Conservation (phyloP, 2,888 invertebrate species). For the Drosophila ezoana region DNA sequence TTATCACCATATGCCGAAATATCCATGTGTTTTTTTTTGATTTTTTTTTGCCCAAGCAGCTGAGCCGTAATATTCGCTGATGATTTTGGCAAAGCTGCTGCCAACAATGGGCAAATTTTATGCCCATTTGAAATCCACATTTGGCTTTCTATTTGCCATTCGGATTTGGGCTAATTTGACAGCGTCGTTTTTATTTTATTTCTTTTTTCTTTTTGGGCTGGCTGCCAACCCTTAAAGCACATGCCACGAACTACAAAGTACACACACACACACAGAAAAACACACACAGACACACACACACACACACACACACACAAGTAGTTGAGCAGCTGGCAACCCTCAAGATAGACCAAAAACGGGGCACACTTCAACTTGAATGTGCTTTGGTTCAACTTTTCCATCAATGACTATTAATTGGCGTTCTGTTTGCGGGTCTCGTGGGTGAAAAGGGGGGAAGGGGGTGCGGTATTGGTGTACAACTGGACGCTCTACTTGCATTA, state of each 20-base stretch:
- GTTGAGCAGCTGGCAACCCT: conserved; percentile 58
- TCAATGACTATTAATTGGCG: conserved; percentile 77
- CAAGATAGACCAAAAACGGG: conserved; percentile 36
- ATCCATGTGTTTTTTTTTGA: not conserved
- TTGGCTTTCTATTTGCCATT: conserved; percentile 50
- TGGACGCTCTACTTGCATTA: conserved; percentile 65
- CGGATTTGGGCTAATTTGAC: conserved; percentile 68
- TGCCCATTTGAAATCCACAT: conserved; percentile 55
- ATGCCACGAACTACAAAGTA: conserved; percentile 8
- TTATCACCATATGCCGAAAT: conserved; percentile 5
- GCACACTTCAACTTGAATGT: conserved; percentile 61
- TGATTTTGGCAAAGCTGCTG: conserved; percentile 6
- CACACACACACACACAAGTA: not conserved
- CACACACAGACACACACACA: conserved; percentile 4
- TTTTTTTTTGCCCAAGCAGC: not conserved
- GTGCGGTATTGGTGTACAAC: not conserved
- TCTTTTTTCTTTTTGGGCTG: conserved; percentile 24
- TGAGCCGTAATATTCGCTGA: conserved; percentile 1
- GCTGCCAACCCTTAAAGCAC: conserved; percentile 56
- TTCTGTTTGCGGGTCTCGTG: conserved; percentile 41
- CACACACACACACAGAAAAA: conserved; percentile 16
- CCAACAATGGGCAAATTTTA: conserved; percentile 63
- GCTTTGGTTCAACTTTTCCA: conserved; percentile 64
- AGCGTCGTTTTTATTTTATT: conserved; percentile 35
- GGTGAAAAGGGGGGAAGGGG: not conserved